phyloP scores from a whole-genome alignment of 1,140 invertebrate genomes.

The Bombus superbus region DNA sequence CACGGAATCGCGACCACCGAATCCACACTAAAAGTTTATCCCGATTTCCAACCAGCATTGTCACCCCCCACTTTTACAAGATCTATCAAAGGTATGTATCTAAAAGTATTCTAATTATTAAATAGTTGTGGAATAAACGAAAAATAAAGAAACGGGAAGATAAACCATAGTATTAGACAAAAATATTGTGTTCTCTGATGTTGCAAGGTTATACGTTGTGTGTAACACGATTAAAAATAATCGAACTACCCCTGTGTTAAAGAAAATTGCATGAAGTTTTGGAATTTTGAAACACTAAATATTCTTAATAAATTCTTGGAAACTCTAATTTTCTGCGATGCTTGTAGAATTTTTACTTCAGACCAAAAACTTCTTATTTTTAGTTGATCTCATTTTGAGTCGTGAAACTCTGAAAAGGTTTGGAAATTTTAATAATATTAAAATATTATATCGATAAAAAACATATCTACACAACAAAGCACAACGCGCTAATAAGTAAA shows the following conservation, averaged over 20 bases:
- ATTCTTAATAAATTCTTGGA: too few relatives aligned
- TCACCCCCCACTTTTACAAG: conserved; percentile 88
- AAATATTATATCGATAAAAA: too few relatives aligned
- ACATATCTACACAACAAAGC: too few relatives aligned
- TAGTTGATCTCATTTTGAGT: neutral
- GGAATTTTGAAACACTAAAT: neutral
- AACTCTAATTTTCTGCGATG: neutral
- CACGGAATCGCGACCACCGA: conserved; percentile 88
- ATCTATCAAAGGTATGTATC: conserved; percentile 86
- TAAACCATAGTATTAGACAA: neutral
- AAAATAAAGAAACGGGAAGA: neutral
- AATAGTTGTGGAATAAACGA: neutral
- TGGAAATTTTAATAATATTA: too few relatives aligned
- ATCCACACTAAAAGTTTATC: conserved; percentile 88
- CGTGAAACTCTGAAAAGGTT: too few relatives aligned
- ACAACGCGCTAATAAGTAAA: too few relatives aligned
- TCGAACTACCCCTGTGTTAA: neutral
- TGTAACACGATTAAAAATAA: neutral
- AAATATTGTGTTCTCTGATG: too few relatives aligned
- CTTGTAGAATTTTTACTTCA: neutral
- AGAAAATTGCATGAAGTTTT: neutral
- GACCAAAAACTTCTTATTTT: neutral
- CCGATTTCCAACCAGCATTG: conserved; percentile 87
- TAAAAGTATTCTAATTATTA: neutral
- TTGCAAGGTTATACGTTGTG: neutral